Evolutionary conservation across 1,140 invertebrate genomes (phyloP), one percentile per base, ranked within the genome.

Genomic region (Lepidurus couesii): DNA sequence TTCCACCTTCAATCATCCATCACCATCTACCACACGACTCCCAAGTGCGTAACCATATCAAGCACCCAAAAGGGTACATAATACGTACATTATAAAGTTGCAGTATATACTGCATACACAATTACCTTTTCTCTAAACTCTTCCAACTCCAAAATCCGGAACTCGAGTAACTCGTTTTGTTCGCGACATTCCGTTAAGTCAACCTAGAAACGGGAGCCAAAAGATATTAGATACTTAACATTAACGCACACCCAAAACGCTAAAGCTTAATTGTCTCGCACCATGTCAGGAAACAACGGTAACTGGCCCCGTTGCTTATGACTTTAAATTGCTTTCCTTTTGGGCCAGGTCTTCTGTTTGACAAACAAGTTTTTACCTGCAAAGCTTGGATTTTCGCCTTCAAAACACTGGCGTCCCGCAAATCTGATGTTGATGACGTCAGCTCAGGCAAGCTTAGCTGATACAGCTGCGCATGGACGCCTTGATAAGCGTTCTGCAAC

Each of bases 81-180:
- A 21, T 34, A 34, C 34, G n/a, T n/a, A 34, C 4, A 34, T n/a
- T n/a, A n/a, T 34, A 4, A 4, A 34, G 34, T 34, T 34, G 34
- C 34, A 0, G 34, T 34, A 2, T 34, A 2, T 34, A 21, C 2
- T 24, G 42, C 13, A 13, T 75, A 7, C 16, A 42, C 44, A 1
- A 21, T 80, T 73, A 82, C 82, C 80, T 80, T 77, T 73, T 81
- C 81, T 74, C 82, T 79, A 21, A 77, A 83, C 78, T 88, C 87
- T 82, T 88, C 88, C 13, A 89, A 82, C 82, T 89, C 88, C 75
- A 89, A 82, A 44, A 88, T 84, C n/a, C 88, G 83, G 85, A 89
- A 89, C 84, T 89, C 88, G 82, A 88, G 86, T 77, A 89, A 85
- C 82, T 89, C 88, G 80, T 87, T 86, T 79, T 89, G 88, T 82